Evolutionary conservation across 1,140 invertebrate genomes (phyloP).

Genomic region (Zaprionus lachaisei): DNA sequence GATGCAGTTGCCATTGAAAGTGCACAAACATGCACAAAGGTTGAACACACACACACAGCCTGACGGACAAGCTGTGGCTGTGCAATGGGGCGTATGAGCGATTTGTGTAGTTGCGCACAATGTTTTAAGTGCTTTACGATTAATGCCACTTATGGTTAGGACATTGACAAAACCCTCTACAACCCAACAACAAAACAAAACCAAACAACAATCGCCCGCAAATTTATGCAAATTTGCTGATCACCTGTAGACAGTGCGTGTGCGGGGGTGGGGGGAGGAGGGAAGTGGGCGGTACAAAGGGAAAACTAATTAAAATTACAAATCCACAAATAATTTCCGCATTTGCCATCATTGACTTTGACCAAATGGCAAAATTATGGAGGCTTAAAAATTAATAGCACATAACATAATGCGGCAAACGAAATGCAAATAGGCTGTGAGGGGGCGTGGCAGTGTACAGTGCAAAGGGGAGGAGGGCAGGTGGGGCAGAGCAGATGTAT

Average conservation of each 20-base stretch:
- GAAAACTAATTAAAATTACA: conserved; percentile 59
- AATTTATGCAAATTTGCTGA: conserved; percentile 18
- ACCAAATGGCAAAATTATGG: conserved; percentile 51
- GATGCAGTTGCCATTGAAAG: conserved; percentile 6
- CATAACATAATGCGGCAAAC: conserved; percentile 59
- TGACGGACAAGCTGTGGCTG: background rate
- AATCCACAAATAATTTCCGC: conserved; percentile 57
- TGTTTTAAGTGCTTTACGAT: conserved; percentile 62
- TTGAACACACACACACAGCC: background rate
- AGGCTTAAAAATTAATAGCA: conserved; percentile 62
- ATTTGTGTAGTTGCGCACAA: conserved; percentile 46
- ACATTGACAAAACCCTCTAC: conserved; percentile 43
- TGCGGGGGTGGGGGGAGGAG: background rate
- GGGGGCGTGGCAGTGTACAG: no score
- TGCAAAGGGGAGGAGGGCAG: background rate
- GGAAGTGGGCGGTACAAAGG: conserved; percentile 1
- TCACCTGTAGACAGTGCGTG: background rate
- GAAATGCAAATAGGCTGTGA: conserved; percentile 13
- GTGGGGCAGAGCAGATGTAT: conserved; percentile 42
- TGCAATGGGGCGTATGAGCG: conserved; percentile 61
- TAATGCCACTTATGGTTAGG: conserved; percentile 59
- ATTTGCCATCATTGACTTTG: conserved; percentile 46
- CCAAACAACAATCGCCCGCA: conserved; percentile 36
- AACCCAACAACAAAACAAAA: no score
- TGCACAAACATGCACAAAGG: conserved; percentile 1